Evolutionary conservation across 2,113 vertebrate species (phyloP).

Genomic region (Calyptommatus sinebrachiatus): DNA sequence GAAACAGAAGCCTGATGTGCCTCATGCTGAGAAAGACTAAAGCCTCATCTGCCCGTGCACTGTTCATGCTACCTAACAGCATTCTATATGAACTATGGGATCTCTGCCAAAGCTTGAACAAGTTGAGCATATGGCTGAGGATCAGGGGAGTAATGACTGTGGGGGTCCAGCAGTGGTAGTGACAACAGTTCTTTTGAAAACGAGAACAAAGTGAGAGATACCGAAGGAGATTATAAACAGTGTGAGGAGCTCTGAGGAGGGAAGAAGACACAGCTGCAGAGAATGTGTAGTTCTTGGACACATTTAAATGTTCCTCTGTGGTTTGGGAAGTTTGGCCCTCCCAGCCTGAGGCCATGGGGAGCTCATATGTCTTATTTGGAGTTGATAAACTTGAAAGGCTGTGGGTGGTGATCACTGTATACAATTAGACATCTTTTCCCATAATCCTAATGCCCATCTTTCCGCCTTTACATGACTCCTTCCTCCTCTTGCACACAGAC

Average conservation of each 20-base stretch:
- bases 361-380: neutral
- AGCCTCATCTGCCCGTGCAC: neutral
- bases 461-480: constrained; percentile 40
- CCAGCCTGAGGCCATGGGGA: neutral
- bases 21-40: neutral
- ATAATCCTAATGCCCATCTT: constrained; percentile 45
- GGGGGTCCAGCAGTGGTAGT: no score
- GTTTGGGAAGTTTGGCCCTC: neutral
- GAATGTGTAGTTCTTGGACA: neutral
- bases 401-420: constrained; percentile 46
- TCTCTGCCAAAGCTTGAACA: neutral
- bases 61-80: neutral
- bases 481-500: constrained; percentile 33
- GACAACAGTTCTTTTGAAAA: no score
- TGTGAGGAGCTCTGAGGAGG: neutral
- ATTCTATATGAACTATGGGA: neutral
- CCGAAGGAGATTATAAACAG: neutral
- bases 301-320: neutral
- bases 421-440: constrained; percentile 26
- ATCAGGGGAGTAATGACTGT: no score
- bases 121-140: neutral
- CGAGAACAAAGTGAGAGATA: neutral
- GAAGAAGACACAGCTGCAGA: neutral
- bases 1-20: no score
- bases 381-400: constrained; percentile 7